phyloP scores from a whole-genome alignment of 1,140 invertebrate species.

The Cotesia glomerata region DNA sequence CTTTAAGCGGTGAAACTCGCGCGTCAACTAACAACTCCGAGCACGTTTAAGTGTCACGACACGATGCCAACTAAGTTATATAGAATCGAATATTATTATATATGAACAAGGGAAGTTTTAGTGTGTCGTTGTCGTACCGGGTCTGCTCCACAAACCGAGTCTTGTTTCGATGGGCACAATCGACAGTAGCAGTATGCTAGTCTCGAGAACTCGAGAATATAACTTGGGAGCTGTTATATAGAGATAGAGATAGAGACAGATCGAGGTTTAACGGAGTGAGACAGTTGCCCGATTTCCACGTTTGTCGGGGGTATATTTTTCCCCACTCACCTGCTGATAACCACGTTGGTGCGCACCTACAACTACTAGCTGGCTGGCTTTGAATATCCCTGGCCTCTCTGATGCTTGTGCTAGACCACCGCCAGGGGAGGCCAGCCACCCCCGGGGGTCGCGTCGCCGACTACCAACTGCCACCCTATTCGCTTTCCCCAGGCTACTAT shows the following conservation, averaged over 20 bases:
- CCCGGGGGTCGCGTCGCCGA: neutral
- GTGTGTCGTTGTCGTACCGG: too few species aligned
- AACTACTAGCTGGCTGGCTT: neutral
- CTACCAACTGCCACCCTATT: neutral
- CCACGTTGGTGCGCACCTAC: constrained; percentile 19
- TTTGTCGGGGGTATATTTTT: constrained; percentile 21
- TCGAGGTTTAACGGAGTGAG: neutral
- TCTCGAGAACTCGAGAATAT: too few species aligned
- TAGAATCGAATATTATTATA: too few species aligned
- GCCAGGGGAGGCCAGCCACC: constrained; percentile 15
- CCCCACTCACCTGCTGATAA: constrained; percentile 22
- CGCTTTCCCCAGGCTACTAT: too few species aligned
- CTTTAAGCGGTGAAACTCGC: constrained; percentile 7
- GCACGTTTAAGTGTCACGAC: neutral
- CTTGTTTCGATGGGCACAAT: too few species aligned
- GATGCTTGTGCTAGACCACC: neutral
- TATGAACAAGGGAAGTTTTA: neutral
- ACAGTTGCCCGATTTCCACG: constrained; percentile 13
- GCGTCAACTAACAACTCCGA: constrained; percentile 6
- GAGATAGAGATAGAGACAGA: neutral
- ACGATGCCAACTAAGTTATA: neutral
- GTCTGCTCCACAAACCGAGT: too few species aligned
- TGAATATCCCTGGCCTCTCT: neutral
- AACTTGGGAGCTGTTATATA: neutral
- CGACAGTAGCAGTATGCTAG: too few species aligned